Conservation (phyloP, 2,797 vertebrate genomes). For the Moxostoma hubbsi region DNA sequence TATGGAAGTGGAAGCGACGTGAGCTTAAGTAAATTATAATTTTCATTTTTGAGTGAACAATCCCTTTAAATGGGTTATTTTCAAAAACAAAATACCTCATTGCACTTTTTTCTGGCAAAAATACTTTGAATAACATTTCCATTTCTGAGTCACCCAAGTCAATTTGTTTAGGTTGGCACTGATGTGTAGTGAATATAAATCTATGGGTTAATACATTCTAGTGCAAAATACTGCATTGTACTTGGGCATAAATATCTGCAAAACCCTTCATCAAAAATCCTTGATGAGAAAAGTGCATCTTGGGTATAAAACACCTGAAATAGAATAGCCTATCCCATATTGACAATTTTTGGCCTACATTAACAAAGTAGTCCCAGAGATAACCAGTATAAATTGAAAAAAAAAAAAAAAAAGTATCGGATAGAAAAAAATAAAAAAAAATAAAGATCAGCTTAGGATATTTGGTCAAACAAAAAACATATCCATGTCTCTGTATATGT, state of each 20-base stretch:
- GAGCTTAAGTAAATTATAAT: too few relatives aligned
- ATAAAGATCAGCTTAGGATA: slow-evolving; percentile 7
- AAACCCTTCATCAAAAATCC: slow-evolving; percentile 11
- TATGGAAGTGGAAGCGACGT: too few relatives aligned
- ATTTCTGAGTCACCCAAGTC: background rate
- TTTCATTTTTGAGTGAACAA: too few relatives aligned
- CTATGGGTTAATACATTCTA: background rate
- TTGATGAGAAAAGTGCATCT: slow-evolving; percentile 27
- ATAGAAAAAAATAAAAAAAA: slow-evolving; percentile 3
- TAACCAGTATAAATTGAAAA: slow-evolving; percentile 11
- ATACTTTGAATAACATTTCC: background rate
- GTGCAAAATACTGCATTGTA: slow-evolving; percentile 24
- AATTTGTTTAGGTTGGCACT: background rate
- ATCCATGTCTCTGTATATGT: background rate
- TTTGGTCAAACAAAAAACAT: slow-evolving; percentile 24
- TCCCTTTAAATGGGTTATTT: too few relatives aligned
- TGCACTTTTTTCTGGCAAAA: background rate
- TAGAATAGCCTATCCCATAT: background rate
- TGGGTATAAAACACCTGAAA: background rate
- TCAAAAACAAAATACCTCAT: background rate
- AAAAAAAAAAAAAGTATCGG: background rate
- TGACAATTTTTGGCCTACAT: slow-evolving; percentile 3
- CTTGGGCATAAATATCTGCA: slow-evolving; percentile 6
- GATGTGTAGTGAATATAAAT: background rate
- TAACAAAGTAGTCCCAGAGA: background rate